These are phyloP conservation scores for Lacerta bilineata DNA, from an alignment of 2,797 vertebrate genomes.

Conservation along the genomic window DNA sequence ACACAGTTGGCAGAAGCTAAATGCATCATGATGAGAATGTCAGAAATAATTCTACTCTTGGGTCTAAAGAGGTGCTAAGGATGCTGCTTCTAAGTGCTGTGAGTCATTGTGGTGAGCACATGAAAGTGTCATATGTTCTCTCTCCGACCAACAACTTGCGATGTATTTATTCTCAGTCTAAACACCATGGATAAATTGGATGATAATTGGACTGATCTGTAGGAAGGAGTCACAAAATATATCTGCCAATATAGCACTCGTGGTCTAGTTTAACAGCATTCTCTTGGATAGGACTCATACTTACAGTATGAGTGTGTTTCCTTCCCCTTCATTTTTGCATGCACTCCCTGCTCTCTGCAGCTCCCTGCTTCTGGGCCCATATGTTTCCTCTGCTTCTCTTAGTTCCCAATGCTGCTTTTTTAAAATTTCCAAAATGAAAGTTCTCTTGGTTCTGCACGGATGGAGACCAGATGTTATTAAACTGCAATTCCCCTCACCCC, in stretches of 20 bases:
- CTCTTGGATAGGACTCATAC: neutral
- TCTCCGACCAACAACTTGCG: neutral
- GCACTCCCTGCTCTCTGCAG: neutral
- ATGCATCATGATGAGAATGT: conserved; percentile 30
- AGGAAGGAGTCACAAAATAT: conserved; percentile 10
- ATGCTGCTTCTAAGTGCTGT: conserved; percentile 27
- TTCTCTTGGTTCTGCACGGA: neutral
- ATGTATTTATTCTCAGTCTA: conserved; percentile 20
- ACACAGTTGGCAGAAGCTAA: conserved; percentile 8
- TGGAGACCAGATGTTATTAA: no score
- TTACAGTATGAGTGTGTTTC: neutral
- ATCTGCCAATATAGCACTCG: neutral
- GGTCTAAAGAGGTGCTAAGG: conserved; percentile 23
- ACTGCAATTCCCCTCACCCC: no score
- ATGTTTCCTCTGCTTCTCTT: neutral
- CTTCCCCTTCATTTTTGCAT: neutral
- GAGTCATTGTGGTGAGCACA: conserved; percentile 11
- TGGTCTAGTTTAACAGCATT: neutral
- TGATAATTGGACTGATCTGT: neutral
- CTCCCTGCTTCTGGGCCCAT: neutral
- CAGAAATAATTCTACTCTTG: conserved; percentile 34
- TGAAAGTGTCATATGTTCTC: neutral
- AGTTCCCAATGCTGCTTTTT: neutral
- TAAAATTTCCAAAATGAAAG: neutral
- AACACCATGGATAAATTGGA: neutral